A percentile compares a stretch with the other conserved stretches of the same genome.
phyloP scores from a whole-genome alignment of 2,113 vertebrate species.

The Tenrec ecaudatus region DNA sequence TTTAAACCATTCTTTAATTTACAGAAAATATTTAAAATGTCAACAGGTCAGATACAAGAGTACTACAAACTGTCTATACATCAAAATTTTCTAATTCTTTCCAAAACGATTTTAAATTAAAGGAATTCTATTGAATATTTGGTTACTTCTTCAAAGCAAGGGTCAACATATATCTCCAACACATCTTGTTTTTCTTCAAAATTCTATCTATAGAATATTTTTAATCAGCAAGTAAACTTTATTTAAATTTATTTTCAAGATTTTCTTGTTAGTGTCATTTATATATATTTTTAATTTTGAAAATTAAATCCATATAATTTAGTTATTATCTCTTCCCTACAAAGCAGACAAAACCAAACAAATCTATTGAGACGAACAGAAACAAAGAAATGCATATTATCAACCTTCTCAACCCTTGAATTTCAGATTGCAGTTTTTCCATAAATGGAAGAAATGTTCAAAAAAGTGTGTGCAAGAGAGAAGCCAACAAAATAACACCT shows the following conservation, averaged over 20 bases:
- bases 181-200: neutral
- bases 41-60: neutral
- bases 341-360: conserved; percentile 56
- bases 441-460: neutral
- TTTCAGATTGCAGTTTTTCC: conserved; percentile 13
- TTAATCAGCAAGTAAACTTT: conserved; percentile 3
- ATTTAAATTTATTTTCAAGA: neutral
- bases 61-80: neutral
- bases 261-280: conserved; percentile 15
- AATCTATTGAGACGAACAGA: conserved; percentile 22
- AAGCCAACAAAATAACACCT: neutral
- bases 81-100: too few relatives aligned
- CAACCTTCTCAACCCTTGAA: neutral
- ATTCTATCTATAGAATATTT: neutral
- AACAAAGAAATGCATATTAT: neutral
- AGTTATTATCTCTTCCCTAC: neutral
- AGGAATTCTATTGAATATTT: neutral
- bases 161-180: neutral
- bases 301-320: conserved; percentile 50
- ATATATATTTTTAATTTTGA: neutral
- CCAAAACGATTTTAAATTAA: neutral
- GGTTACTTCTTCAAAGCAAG: neutral
- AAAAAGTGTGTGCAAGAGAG: neutral
- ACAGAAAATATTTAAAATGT: neutral
- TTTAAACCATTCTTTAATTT: conserved; percentile 2